A percentile compares a stretch with the other conserved stretches of the same genome.
phyloP scores from a whole-genome alignment of 2,888 invertebrate species.

The Brachypalpus laphriformis region DNA sequence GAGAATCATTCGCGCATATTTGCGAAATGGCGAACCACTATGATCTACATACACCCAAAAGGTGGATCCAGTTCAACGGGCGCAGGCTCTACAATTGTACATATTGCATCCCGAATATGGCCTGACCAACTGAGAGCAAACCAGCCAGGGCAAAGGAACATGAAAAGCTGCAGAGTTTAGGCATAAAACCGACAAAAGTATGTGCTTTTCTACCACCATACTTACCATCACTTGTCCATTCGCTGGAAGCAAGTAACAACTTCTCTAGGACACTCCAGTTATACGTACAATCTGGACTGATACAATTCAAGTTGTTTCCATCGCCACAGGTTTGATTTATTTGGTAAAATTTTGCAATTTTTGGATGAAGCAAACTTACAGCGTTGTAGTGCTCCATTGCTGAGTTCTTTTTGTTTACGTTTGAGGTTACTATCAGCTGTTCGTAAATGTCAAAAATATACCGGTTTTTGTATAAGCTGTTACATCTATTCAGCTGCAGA shows the following conservation, averaged over 20 bases:
- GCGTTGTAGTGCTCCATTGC: not conserved
- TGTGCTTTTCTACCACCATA: no score
- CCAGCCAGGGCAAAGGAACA: no score
- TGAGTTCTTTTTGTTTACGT: conserved; percentile 16
- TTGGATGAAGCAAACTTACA: conserved; percentile 55
- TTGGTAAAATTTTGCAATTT: conserved; percentile 62
- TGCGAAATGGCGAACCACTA: no score
- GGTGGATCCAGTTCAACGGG: no score
- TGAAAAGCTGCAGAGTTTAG: no score
- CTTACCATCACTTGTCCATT: conserved; percentile 7
- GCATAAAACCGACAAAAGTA: no score
- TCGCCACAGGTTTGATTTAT: not conserved
- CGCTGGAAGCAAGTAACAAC: not conserved
- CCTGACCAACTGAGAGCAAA: no score
- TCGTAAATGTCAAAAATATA: not conserved
- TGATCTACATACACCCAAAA: no score
- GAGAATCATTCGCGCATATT: no score
- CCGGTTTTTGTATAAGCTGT: not conserved
- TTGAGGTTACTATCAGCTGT: not conserved
- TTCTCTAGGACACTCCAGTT: conserved; percentile 40
- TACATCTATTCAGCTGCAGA: not conserved
- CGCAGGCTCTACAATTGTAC: no score
- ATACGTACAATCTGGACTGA: conserved; percentile 29
- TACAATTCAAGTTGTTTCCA: conserved; percentile 8
- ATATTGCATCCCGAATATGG: no score